These are phyloP conservation scores for Bostrychus sinensis DNA, from an alignment of 2,113 vertebrate genomes.

Conservation along the genomic window DNA sequence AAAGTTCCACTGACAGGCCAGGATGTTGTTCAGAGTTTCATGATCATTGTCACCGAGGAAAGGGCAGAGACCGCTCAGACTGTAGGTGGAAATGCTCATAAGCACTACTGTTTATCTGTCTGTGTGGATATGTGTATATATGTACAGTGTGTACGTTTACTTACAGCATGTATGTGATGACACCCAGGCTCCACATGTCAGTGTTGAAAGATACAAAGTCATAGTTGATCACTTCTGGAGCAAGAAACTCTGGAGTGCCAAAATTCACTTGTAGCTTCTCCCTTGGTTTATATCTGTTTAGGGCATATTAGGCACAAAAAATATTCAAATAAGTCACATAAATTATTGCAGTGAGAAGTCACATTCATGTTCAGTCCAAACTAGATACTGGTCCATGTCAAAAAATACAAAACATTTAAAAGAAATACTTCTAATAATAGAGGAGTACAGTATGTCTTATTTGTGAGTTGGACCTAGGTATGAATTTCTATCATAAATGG, in stretches of 20 bases:
- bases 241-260: slow-evolving; percentile 96
- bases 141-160: slow-evolving; percentile 44
- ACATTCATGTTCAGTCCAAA: too few species aligned
- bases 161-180: slow-evolving; percentile 98
- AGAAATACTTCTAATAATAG: too few species aligned
- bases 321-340: too few species aligned
- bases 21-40: slow-evolving; percentile 93
- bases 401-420: too few species aligned
- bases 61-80: slow-evolving; percentile 94
- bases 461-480: too few species aligned
- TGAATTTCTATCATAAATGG: too few species aligned
- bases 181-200: slow-evolving; percentile 98
- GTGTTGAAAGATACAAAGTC: slow-evolving; percentile 97
- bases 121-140: neutral
- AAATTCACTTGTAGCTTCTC: slow-evolving; percentile 96
- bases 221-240: slow-evolving; percentile 94
- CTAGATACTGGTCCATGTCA: too few species aligned
- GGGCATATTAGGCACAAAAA: too few species aligned
- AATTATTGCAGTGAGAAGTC: too few species aligned
- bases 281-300: slow-evolving; percentile 89
- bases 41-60: slow-evolving; percentile 93
- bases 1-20: slow-evolving; percentile 91
- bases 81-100: slow-evolving; percentile 42
- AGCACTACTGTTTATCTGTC: neutral
- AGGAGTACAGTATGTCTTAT: too few species aligned